Conservation (phyloP, 1,140 invertebrate species). For the Drosophila varians region DNA sequence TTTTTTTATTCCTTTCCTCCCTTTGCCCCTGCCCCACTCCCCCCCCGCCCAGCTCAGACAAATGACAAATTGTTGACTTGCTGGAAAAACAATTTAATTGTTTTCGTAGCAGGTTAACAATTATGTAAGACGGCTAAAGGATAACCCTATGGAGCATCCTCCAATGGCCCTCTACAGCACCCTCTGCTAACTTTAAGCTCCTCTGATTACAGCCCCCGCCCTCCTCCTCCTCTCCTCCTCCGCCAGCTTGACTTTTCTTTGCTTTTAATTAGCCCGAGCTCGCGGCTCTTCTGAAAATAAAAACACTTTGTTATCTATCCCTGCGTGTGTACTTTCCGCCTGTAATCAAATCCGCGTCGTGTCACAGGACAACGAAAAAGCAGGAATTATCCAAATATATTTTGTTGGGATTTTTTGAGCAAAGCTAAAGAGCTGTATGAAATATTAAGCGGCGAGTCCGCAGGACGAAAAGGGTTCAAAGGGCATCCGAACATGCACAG, state of each 20-base stretch:
- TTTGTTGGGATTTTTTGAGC: slow-evolving; percentile 57
- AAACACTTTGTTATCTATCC: slow-evolving; percentile 28
- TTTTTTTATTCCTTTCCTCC: background rate
- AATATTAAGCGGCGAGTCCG: slow-evolving; percentile 55
- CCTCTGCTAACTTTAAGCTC: slow-evolving; percentile 53
- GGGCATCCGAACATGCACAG: slow-evolving; percentile 64
- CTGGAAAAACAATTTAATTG: background rate
- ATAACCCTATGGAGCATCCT: too few relatives aligned
- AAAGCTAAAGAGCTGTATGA: slow-evolving; percentile 60
- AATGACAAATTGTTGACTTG: background rate
- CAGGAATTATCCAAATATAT: slow-evolving; percentile 77
- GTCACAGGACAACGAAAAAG: slow-evolving; percentile 41
- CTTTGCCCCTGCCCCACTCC: too few relatives aligned
- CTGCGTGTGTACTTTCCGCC: slow-evolving; percentile 16
- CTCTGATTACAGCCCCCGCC: slow-evolving; percentile 52
- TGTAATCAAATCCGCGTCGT: slow-evolving; percentile 80
- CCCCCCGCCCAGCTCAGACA: too few relatives aligned
- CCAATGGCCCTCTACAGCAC: too few relatives aligned
- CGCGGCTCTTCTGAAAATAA: slow-evolving; percentile 2
- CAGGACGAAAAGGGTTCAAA: slow-evolving; percentile 62
- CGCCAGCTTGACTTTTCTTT: slow-evolving; percentile 58
- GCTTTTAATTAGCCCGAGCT: slow-evolving; percentile 71
- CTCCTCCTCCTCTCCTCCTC: background rate
- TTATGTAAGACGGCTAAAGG: too few relatives aligned
- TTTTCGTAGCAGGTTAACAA: background rate